These are phyloP conservation scores for Tribolium freemani DNA, from an alignment of 2,888 invertebrate genomes.

Conservation along the genomic window DNA sequence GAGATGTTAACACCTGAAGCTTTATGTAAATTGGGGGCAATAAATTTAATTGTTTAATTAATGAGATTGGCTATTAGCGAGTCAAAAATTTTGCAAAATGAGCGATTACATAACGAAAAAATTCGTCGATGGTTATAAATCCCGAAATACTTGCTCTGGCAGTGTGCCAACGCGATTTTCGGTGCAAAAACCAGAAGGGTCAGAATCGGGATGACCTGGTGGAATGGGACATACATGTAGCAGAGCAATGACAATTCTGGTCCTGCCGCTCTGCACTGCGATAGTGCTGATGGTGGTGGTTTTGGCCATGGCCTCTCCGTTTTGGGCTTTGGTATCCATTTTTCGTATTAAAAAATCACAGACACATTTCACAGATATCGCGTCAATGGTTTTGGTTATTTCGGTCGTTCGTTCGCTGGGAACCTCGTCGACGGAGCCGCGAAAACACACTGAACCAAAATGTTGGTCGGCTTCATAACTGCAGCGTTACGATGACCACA, in stretches of 20 bases:
- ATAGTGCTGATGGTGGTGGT: constrained; percentile 92
- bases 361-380: constrained; percentile 34
- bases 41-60: constrained; percentile 13
- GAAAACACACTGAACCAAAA: constrained; percentile 63
- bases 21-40: not conserved
- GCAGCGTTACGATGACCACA: constrained; percentile 62
- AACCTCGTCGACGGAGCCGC: constrained; percentile 60
- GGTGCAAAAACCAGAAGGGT: constrained; percentile 1
- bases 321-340: constrained; percentile 56
- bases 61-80: not conserved
- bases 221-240: constrained; percentile 79
- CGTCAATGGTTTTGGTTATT: constrained; percentile 26
- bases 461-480: constrained; percentile 47
- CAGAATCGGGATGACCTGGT: constrained; percentile 3
- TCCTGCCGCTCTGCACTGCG: constrained; percentile 88
- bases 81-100: not conserved
- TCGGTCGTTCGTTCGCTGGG: constrained; percentile 19
- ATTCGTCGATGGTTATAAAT: constrained; percentile 7
- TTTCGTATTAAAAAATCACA: constrained; percentile 14
- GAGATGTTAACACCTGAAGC: not conserved
- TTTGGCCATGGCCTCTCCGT: constrained; percentile 65
- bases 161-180: constrained; percentile 5
- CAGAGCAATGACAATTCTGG: constrained; percentile 89
- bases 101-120: not conserved
- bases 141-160: constrained; percentile 20